phyloP scores from a whole-genome alignment of 64 coral and sea anemone species.

The Actinia equina region DNA sequence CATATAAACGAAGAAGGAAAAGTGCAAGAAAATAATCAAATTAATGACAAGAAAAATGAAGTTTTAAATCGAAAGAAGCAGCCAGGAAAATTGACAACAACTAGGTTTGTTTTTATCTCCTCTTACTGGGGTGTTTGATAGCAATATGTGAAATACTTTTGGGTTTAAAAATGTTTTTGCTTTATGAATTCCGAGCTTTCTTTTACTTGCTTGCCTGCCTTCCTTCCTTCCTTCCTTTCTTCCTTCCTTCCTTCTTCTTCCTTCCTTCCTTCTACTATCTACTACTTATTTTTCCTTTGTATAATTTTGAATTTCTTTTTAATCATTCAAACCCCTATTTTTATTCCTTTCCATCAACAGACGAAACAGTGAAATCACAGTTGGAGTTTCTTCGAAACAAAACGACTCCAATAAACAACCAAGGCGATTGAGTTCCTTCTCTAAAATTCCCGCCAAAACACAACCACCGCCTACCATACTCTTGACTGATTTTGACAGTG shows the following conservation, averaged over 20 bases:
- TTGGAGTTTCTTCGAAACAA: not conserved
- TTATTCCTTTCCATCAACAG: not conserved
- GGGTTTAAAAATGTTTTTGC: too few species aligned
- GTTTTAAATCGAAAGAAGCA: not conserved
- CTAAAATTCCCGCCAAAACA: not conserved
- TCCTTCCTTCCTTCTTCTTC: too few species aligned
- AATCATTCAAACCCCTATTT: not conserved
- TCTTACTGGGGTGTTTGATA: not conserved
- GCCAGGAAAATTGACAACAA: not conserved
- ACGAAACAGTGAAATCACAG: constrained; percentile 11
- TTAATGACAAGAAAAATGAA: not conserved
- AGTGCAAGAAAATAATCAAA: not conserved
- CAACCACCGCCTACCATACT: constrained; percentile 2
- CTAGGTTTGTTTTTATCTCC: not conserved
- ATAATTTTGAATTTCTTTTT: not conserved
- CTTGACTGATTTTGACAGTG: not conserved
- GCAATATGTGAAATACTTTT: too few species aligned
- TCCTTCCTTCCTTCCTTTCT: too few species aligned
- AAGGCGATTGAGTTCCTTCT: not conserved
- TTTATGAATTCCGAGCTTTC: too few species aligned
- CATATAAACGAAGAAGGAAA: not conserved
- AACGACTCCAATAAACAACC: not conserved
- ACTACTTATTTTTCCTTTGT: too few species aligned
- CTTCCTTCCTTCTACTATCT: too few species aligned
- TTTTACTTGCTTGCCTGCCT: too few species aligned